These are phyloP conservation scores for Dascyllus trimaculatus DNA, from an alignment of 2,113 vertebrate species.

Conservation along the genomic window DNA sequence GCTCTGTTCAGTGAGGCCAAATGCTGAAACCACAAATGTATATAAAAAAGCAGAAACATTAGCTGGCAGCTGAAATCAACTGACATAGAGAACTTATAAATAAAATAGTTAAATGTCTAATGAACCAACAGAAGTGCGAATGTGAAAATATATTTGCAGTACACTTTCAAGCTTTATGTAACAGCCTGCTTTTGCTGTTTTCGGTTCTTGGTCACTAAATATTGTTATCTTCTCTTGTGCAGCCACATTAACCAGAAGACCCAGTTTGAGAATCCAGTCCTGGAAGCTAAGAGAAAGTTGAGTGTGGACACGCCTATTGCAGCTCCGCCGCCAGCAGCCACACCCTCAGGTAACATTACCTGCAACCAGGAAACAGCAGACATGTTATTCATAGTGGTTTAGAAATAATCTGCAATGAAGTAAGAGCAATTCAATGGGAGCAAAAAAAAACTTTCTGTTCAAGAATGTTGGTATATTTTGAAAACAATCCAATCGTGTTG, in stretches of 20 bases:
- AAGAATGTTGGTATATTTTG: neutral
- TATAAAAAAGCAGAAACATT: slow-evolving; percentile 3
- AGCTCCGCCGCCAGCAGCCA: slow-evolving; percentile 56
- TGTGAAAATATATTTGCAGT: neutral
- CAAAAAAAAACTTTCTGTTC: neutral
- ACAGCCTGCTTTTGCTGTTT: neutral
- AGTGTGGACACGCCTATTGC: slow-evolving; percentile 84
- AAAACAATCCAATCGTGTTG: neutral
- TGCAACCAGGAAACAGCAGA: too few relatives aligned
- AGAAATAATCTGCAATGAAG: neutral
- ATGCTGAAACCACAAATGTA: neutral
- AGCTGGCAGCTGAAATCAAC: neutral
- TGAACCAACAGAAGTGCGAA: neutral
- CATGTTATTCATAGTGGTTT: neutral
- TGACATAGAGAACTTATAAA: neutral
- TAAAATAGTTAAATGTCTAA: neutral
- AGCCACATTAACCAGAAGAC: slow-evolving; percentile 99
- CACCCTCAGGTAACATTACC: slow-evolving; percentile 73
- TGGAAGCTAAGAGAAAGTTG: slow-evolving; percentile 93
- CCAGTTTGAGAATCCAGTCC: slow-evolving; percentile 98
- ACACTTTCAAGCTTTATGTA: neutral
- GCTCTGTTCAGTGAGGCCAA: neutral
- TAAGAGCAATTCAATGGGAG: neutral
- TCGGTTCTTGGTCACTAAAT: neutral
- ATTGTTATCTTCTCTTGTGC: slow-evolving; percentile 29